These are phyloP conservation scores for Gallinago stenura DNA, from an alignment of 2,797 vertebrate genomes.

Conservation along the genomic window DNA sequence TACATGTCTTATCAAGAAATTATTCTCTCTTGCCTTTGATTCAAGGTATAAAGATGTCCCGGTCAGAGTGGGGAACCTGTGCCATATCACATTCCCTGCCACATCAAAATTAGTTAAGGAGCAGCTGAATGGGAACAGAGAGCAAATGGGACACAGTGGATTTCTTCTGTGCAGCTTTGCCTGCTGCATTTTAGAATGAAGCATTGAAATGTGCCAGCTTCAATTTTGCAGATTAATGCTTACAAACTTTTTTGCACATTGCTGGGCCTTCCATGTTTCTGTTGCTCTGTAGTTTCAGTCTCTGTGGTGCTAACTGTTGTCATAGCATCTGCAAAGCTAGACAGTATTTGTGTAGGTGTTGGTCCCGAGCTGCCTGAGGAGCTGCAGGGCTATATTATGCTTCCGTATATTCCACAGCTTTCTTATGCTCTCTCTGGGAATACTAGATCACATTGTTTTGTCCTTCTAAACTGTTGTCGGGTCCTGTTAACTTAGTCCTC, in stretches of 20 bases:
- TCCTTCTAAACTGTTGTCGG: neutral
- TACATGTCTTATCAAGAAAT: neutral
- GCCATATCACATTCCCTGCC: neutral
- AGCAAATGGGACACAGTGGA: neutral
- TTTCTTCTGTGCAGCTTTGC: neutral
- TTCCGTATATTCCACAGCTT: neutral
- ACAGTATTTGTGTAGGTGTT: neutral
- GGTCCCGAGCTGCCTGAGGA: neutral
- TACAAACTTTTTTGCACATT: neutral
- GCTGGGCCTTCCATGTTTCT: neutral
- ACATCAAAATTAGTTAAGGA: neutral
- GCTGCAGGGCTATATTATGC: neutral
- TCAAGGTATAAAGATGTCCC: neutral
- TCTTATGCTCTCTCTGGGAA: neutral
- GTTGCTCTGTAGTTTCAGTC: neutral
- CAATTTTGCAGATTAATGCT: neutral
- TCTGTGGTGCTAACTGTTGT: neutral
- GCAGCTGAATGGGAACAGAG: neutral
- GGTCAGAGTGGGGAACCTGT: neutral
- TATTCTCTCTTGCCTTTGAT: neutral
- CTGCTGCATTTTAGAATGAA: neutral
- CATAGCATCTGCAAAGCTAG: neutral
- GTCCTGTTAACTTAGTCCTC: neutral
- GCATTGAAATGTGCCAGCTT: neutral
- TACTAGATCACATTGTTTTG: neutral